Conservation (phyloP, 2,113 vertebrate species). For the Chaenocephalus aceratus region DNA sequence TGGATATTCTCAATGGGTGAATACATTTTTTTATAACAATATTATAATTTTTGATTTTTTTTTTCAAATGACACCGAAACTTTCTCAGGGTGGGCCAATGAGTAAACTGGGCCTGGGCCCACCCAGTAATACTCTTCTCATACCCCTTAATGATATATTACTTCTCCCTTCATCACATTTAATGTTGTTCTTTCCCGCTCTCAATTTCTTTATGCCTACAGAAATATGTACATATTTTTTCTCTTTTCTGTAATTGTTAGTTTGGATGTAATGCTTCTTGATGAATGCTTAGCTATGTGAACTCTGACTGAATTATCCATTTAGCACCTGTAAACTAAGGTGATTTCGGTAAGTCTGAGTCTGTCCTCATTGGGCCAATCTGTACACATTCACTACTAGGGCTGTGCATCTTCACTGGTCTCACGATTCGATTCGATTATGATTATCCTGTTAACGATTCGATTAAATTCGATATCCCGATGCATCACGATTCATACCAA, state of each 20-base stretch:
- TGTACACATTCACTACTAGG: conserved; percentile 3
- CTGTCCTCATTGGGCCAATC: background rate
- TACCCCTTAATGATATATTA: conserved; percentile 15
- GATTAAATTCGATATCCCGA: too few species aligned
- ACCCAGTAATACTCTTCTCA: conserved; percentile 37
- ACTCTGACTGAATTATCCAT: conserved; percentile 20
- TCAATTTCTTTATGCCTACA: conserved; percentile 40
- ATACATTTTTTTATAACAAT: too few species aligned
- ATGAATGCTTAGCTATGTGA: conserved; percentile 27
- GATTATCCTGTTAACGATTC: too few species aligned
- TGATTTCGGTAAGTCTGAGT: conserved; percentile 27
- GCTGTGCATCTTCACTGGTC: too few species aligned
- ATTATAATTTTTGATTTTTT: too few species aligned
- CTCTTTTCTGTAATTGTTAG: conserved; percentile 53
- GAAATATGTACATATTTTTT: conserved; percentile 42
- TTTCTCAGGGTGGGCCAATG: too few species aligned
- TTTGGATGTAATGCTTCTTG: conserved; percentile 40
- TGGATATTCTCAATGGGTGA: too few species aligned
- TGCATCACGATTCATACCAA: too few species aligned
- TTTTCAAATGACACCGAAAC: too few species aligned
- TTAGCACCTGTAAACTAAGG: conserved; percentile 40
- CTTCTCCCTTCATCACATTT: conserved; percentile 49
- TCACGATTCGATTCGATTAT: too few species aligned
- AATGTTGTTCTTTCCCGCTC: conserved; percentile 30
- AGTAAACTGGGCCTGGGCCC: too few species aligned